These are phyloP conservation scores for Leucoraja erinaceus DNA, from an alignment of 2,113 vertebrate genomes.

Conservation along the genomic window DNA sequence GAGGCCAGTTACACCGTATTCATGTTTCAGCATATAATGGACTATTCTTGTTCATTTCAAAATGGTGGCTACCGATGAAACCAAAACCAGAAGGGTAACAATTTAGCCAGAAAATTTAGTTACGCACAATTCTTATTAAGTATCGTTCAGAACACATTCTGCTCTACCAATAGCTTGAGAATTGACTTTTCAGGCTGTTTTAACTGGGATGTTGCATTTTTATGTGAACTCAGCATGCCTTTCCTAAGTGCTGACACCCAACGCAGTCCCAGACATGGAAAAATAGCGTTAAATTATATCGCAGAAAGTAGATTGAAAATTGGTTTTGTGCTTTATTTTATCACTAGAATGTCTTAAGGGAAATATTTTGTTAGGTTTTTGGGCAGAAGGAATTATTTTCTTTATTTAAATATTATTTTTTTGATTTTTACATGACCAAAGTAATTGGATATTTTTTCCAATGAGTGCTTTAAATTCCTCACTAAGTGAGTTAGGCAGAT, in stretches of 20 bases:
- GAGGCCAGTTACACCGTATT: background rate
- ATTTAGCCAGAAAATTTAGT: background rate
- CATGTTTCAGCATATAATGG: background rate
- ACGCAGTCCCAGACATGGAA: background rate
- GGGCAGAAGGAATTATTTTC: background rate
- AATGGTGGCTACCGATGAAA: background rate
- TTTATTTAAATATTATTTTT: background rate
- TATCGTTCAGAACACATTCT: background rate
- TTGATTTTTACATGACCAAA: background rate
- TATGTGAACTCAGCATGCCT: conserved; percentile 3
- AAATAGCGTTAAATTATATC: background rate
- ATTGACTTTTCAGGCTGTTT: conserved; percentile 10
- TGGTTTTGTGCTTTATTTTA: background rate
- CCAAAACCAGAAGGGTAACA: background rate
- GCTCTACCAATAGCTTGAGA: background rate
- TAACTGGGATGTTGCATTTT: background rate
- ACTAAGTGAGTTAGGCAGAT: background rate
- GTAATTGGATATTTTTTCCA: background rate
- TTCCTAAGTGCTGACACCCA: conserved; percentile 2
- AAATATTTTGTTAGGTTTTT: background rate
- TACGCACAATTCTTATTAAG: background rate
- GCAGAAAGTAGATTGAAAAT: background rate
- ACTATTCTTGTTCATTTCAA: background rate
- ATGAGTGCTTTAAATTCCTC: background rate
- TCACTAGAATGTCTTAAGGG: background rate